A percentile compares a stretch with the other conserved stretches of the same genome.
Evolutionary conservation across 92 coral and sea anemone species (phyloP).

Genomic region (Nematostella vectensis): DNA sequence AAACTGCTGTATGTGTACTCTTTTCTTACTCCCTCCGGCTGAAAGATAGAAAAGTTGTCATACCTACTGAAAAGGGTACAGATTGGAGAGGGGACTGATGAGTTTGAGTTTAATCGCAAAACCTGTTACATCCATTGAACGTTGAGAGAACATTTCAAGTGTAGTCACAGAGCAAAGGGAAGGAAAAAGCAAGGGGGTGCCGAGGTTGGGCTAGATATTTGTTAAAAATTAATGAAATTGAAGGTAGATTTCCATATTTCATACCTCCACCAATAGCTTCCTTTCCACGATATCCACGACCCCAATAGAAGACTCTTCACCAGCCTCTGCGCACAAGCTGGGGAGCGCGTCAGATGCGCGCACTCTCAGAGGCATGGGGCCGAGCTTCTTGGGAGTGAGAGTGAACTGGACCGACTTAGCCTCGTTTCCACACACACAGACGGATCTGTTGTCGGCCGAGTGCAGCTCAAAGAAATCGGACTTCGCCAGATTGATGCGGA

Average conservation of each 20-base stretch:
- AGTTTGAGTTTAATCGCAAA: too few species aligned
- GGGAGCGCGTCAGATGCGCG: slow-evolving; percentile 40
- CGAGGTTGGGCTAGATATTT: too few species aligned
- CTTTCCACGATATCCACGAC: slow-evolving; percentile 69
- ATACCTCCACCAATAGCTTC: slow-evolving; percentile 82
- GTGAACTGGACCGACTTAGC: slow-evolving; percentile 74
- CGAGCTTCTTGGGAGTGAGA: slow-evolving; percentile 64
- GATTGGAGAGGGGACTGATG: too few species aligned
- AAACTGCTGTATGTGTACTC: slow-evolving; percentile 84
- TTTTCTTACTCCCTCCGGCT: slow-evolving; percentile 90
- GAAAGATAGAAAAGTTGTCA: background rate
- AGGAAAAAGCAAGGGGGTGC: too few species aligned
- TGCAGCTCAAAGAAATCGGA: slow-evolving; percentile 44
- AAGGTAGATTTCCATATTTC: too few species aligned
- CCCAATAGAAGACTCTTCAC: slow-evolving; percentile 44
- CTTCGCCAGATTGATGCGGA: slow-evolving; percentile 45
- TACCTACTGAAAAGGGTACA: too few species aligned
- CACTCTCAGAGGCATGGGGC: slow-evolving; percentile 76
- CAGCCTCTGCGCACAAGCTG: slow-evolving; percentile 34
- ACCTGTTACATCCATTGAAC: too few species aligned
- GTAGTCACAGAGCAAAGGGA: too few species aligned
- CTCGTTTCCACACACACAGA: slow-evolving; percentile 83
- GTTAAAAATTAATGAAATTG: too few species aligned
- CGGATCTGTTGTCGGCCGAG: slow-evolving; percentile 28
- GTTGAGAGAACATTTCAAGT: too few species aligned